Conservation (phyloP, 2,797 vertebrate species). For the Psittacula derbiana region DNA sequence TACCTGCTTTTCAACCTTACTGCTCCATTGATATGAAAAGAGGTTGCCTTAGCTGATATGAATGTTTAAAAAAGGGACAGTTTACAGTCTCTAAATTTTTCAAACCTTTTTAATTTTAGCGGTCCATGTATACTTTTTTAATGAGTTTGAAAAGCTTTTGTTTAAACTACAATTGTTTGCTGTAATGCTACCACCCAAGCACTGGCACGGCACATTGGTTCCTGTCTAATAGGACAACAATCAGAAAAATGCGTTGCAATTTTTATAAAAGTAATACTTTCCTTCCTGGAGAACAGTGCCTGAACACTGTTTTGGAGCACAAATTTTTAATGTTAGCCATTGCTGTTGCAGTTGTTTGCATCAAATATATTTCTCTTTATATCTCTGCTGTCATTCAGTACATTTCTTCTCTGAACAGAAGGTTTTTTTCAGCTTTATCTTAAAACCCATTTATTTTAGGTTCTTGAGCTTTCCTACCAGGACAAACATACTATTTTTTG, state of each 20-base stretch:
- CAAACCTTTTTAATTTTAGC: background rate
- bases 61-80: background rate
- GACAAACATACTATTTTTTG: background rate
- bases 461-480: background rate
- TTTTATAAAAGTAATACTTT: background rate
- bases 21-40: background rate
- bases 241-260: background rate
- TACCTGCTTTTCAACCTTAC: background rate
- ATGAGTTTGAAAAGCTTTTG: background rate
- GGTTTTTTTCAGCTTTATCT: background rate
- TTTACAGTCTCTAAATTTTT: background rate
- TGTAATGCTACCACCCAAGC: background rate
- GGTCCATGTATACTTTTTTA: background rate
- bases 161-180: background rate
- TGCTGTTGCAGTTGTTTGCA: background rate
- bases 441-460: background rate
- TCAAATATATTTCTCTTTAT: background rate
- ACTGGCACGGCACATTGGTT: background rate
- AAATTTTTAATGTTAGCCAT: background rate
- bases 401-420: background rate
- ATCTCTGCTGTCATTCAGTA: background rate
- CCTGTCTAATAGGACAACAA: background rate
- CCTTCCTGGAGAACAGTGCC: background rate
- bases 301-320: background rate
- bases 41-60: background rate